phyloP scores from a whole-genome alignment of 2,113 vertebrate species.

The Zonotrichia leucophrys region DNA sequence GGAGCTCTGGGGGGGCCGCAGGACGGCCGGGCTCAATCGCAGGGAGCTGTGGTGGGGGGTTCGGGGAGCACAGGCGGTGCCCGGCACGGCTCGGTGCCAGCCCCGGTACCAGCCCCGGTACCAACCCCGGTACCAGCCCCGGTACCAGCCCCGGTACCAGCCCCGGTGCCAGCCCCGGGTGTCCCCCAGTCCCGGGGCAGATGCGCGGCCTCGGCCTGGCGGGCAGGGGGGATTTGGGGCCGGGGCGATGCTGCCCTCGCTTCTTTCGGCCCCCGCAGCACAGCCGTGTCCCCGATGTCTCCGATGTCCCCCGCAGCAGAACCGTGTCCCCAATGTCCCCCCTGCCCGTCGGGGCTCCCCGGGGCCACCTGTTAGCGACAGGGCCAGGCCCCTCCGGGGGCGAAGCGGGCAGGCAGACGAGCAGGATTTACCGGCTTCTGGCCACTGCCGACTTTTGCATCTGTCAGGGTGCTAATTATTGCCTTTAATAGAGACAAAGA shows the following conservation, averaged over 20 bases:
- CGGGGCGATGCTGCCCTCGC: background rate
- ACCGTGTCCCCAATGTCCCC: background rate
- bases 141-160: rapidly evolving
- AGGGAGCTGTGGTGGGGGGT: background rate
- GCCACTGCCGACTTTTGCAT: conserved; percentile 55
- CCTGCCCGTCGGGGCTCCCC: background rate
- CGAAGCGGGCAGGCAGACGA: background rate
- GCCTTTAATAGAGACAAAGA: conserved; percentile 69
- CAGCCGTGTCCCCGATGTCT: too few relatives aligned
- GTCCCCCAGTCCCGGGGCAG: too few relatives aligned
- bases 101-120: too few relatives aligned
- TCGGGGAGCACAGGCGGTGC: background rate
- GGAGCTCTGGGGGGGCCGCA: background rate
- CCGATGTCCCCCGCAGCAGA: background rate
- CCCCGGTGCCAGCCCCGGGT: too few relatives aligned
- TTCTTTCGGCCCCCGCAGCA: background rate
- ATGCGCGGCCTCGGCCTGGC: rapidly evolving
- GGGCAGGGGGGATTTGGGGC: rapidly evolving
- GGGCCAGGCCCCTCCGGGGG: background rate
- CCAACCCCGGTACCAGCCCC: rapidly evolving
- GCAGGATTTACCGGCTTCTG: conserved; percentile 18
- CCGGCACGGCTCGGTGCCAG: background rate
- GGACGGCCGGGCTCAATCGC: background rate
- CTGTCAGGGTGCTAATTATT: conserved; percentile 70
- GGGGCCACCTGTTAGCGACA: conserved; percentile 38